Evolutionary conservation across 1,140 invertebrate genomes (phyloP).

Genomic region (Mylabris phalerata): DNA sequence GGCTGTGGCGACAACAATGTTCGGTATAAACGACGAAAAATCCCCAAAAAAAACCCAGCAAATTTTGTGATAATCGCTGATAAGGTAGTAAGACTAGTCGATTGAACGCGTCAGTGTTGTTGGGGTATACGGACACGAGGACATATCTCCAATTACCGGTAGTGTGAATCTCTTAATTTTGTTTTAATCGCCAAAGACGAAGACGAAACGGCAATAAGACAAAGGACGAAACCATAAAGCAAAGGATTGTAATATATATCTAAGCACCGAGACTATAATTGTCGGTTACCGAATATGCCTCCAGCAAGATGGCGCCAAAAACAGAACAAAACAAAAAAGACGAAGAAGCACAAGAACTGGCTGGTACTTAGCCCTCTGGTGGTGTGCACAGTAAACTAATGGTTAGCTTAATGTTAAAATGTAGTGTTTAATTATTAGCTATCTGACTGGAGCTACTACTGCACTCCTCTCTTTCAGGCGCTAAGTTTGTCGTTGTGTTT

Average conservation of each 20-base stretch:
- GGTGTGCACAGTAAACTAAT: conserved; percentile 34
- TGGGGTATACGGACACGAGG: no score
- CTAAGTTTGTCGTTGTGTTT: conserved; percentile 7
- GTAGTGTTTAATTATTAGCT: conserved; percentile 35
- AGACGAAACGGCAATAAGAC: neutral
- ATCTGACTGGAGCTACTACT: conserved; percentile 31
- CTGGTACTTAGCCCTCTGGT: conserved; percentile 18
- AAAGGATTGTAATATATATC: conserved; percentile 31
- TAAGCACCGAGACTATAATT: conserved; percentile 36
- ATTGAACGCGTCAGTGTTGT: no score
- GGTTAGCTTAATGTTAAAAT: conserved; percentile 32
- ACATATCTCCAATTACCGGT: no score
- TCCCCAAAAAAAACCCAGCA: neutral
- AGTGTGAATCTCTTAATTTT: conserved; percentile 21
- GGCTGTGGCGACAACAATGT: conserved; percentile 32
- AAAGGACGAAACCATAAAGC: conserved; percentile 21
- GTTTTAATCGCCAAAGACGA: conserved; percentile 17
- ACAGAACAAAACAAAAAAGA: conserved; percentile 28
- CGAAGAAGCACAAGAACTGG: neutral
- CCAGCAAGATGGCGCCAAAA: conserved; percentile 38
- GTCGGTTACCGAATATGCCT: conserved; percentile 29
- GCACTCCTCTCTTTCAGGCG: neutral
- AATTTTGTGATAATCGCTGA: neutral
- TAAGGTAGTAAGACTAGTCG: neutral
- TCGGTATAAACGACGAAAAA: conserved; percentile 9